phyloP scores from a whole-genome alignment of 1,140 invertebrate genomes.

The Grapholita molesta region DNA sequence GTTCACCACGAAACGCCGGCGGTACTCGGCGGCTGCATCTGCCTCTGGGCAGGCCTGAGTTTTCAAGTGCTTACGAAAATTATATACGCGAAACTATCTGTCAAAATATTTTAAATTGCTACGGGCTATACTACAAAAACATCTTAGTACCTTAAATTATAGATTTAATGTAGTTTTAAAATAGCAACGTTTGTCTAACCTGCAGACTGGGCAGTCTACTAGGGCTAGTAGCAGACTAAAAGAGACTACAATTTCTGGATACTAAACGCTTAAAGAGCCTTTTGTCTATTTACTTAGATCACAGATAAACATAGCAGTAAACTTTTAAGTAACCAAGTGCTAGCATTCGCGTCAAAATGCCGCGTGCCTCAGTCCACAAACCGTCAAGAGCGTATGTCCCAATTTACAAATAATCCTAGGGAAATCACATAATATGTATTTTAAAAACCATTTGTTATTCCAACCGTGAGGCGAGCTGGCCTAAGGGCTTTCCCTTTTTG shows the following conservation, averaged over 20 bases:
- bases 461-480: neutral
- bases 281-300: no score
- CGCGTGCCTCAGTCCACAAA: neutral
- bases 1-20: neutral
- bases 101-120: neutral
- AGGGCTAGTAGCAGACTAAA: no score
- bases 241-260: no score
- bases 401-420: neutral
- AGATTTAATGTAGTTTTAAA: no score
- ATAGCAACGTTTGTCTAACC: no score
- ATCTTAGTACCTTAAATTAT: no score
- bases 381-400: neutral
- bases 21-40: neutral
- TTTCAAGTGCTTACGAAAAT: neutral
- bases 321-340: no score
- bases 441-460: neutral
- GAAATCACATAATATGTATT: neutral
- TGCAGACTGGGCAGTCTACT: no score
- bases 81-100: neutral
- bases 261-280: no score
- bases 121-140: neutral
- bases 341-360: neutral
- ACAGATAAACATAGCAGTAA: no score
- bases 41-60: neutral
- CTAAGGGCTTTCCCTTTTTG: neutral